These are phyloP conservation scores for Hemibagrus wyckioides DNA, from an alignment of 2,113 vertebrate species.

Conservation along the genomic window DNA sequence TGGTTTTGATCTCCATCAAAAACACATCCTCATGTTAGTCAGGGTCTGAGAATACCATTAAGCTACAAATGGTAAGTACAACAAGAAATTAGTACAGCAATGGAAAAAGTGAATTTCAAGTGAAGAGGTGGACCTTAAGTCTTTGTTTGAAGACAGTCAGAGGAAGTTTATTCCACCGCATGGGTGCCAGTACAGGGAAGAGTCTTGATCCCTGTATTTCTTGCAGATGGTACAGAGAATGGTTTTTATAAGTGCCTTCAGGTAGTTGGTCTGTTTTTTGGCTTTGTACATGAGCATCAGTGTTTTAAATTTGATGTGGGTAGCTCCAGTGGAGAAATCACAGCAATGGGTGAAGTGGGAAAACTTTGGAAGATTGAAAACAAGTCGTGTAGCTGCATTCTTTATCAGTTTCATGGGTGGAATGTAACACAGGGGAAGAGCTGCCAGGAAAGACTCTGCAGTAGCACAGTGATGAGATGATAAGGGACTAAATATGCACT, in stretches of 20 bases:
- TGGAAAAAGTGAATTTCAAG: not conserved
- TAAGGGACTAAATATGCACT: not conserved
- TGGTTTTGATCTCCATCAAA: not conserved
- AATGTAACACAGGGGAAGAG: not conserved
- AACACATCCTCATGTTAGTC: not conserved
- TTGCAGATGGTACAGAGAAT: not conserved
- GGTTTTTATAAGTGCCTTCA: not conserved
- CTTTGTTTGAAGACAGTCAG: not conserved
- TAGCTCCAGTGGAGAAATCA: not conserved
- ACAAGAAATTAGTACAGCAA: not conserved
- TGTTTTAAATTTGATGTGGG: not conserved
- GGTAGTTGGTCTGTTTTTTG: not conserved
- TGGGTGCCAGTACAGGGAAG: not conserved
- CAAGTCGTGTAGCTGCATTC: constrained; percentile 10
- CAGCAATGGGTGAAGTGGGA: not conserved
- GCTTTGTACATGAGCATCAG: not conserved
- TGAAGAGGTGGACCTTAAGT: not conserved
- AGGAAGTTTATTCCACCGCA: not conserved
- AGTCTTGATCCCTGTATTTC: not conserved
- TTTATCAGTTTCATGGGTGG: not conserved
- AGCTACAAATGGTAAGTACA: not conserved
- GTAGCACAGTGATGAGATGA: not conserved
- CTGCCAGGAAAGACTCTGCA: not conserved
- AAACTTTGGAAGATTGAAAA: not conserved
- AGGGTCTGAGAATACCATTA: not conserved